phyloP scores from a whole-genome alignment of 1,140 invertebrate species.

The Drosophila seguyi region DNA sequence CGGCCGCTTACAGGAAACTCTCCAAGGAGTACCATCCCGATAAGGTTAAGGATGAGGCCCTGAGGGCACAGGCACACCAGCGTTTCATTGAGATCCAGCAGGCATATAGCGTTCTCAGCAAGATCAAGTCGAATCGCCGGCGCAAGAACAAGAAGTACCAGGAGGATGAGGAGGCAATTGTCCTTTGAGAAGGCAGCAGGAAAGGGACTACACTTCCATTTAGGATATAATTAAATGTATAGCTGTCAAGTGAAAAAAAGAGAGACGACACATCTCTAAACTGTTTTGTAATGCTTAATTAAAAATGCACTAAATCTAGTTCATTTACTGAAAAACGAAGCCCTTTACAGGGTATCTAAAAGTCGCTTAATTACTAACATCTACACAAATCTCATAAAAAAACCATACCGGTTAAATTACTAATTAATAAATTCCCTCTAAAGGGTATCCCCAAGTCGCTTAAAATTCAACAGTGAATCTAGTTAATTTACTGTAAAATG shows the following conservation, averaged over 20 bases:
- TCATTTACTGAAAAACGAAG: too few species aligned
- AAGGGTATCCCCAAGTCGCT: too few species aligned
- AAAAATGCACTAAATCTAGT: too few species aligned
- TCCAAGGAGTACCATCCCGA: slow-evolving; percentile 97
- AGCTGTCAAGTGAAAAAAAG: background rate
- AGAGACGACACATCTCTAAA: background rate
- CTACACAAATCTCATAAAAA: background rate
- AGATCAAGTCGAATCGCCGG: slow-evolving; percentile 91
- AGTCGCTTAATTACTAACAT: background rate
- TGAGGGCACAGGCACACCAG: slow-evolving; percentile 90
- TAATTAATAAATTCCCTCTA: too few species aligned
- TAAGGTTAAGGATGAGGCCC: slow-evolving; percentile 91
- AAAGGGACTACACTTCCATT: background rate
- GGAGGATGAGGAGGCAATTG: slow-evolving; percentile 67
- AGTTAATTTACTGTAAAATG: background rate
- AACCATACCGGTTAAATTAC: too few species aligned
- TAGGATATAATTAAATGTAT: background rate
- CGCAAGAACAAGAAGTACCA: slow-evolving; percentile 89
- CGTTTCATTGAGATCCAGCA: slow-evolving; percentile 97
- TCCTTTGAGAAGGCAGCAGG: slow-evolving; percentile 22
- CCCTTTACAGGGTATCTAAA: background rate
- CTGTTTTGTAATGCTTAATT: background rate
- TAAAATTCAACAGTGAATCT: background rate
- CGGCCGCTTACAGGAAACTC: slow-evolving; percentile 91
- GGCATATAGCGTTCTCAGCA: slow-evolving; percentile 95